Base-by-base conservation (phyloP, 2,888 invertebrate species). In the Eucera pruinosa region DNA sequence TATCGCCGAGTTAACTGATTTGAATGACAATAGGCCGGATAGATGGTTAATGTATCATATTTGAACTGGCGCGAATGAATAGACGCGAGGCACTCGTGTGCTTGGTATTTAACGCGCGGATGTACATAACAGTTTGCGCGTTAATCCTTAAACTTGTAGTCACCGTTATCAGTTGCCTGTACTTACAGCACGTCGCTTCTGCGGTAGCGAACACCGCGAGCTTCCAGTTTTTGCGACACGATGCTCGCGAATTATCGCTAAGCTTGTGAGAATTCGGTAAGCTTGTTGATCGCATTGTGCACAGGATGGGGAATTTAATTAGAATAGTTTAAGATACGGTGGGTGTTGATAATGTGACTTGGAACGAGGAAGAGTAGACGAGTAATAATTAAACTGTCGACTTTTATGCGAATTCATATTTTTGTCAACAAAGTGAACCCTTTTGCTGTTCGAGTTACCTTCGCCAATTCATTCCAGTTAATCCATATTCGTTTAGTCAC, bases 11-110 rank as follows among this genome's bases (percentile, higher is more conserved):
- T 71, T 64, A 48, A 70, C 57, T 18, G 71, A 76, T 71, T 67
- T 71, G 9, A 76, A 71, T 64, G 71, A 67, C 71, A 64, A 54
- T 64, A 41, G 48, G 13, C 25, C 23, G 39, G 30, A 67, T 55
- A 41, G 68, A 48, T 50, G 61, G 55, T 77, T 66, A 66, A 66
- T 45, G 55, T 43, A 55, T 72, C 60, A 36, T 60, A 48, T 66
- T 75, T 66, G 65, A 60, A 11, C 9, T 45, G n/a, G 15, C 20
- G n/a, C 13, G 39, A 11, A 25, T 20, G 48, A 45, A 62, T 30
- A 33, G 52, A 50, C 4, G 54, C 23, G 39, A 25, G 18, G 27
- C n/a, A 9, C 27, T 6, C 3, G 41, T 15, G 50, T 58, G 48
- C 7, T 50, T 15, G 23, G 18, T 18, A 36, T 25, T 72, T 52